Conservation (phyloP, 2,113 vertebrate genomes). For the Macrotis lagotis region DNA sequence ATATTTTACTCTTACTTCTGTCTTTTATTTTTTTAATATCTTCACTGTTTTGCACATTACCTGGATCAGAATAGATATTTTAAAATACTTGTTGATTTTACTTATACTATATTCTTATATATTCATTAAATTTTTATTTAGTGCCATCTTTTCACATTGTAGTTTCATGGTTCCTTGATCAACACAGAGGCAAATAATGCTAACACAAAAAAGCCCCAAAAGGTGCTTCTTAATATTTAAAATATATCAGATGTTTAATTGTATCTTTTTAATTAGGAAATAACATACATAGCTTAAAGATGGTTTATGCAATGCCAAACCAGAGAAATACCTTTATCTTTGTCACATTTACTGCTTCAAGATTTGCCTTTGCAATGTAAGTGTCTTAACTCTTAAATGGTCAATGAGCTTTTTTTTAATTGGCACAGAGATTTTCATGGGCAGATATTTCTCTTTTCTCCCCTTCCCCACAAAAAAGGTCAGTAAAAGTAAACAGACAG, state of each 20-base stretch:
- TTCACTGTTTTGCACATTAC: background rate
- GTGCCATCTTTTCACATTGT: background rate
- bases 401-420: slow-evolving; percentile 67
- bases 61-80: background rate
- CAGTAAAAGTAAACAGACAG: slow-evolving; percentile 76
- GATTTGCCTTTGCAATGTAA: slow-evolving; percentile 48
- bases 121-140: slow-evolving; percentile 21
- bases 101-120: slow-evolving; percentile 25
- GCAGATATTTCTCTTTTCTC: slow-evolving; percentile 68
- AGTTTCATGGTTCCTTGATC: slow-evolving; percentile 23
- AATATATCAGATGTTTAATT: slow-evolving; percentile 41
- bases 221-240: slow-evolving; percentile 54
- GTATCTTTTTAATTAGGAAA: slow-evolving; percentile 49
- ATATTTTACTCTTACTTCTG: background rate
- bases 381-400: slow-evolving; percentile 66
- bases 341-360: slow-evolving; percentile 35
- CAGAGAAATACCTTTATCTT: slow-evolving; percentile 54
- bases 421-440: slow-evolving; percentile 70
- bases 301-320: slow-evolving; percentile 5
- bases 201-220: slow-evolving; percentile 43
- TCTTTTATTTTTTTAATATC: background rate
- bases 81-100: background rate
- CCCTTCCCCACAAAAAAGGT: slow-evolving; percentile 74
- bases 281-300: slow-evolving; percentile 40
- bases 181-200: slow-evolving; percentile 31